These are phyloP conservation scores for Linurgus olivaceus DNA, from an alignment of 2,797 vertebrate genomes.

Conservation along the genomic window DNA sequence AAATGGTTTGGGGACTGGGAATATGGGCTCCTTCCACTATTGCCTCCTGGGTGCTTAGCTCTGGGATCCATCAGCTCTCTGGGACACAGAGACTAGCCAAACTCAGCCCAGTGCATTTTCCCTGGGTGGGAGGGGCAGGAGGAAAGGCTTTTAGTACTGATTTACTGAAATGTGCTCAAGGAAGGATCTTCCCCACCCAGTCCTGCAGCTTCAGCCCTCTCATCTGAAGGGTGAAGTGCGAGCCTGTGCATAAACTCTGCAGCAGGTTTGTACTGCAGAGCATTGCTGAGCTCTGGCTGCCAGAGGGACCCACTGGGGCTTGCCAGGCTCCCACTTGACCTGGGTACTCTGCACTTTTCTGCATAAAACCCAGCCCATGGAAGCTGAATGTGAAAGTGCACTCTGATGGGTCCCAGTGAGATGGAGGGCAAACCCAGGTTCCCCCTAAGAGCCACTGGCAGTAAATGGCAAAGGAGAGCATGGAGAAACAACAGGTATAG, in stretches of 20 bases:
- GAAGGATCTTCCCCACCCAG: neutral
- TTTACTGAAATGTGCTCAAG: neutral
- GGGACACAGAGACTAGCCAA: neutral
- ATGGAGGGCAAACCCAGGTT: neutral
- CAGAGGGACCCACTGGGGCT: neutral
- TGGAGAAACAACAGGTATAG: neutral
- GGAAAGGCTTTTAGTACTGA: neutral
- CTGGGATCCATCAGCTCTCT: neutral
- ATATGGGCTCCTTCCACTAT: neutral
- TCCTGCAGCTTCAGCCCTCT: neutral
- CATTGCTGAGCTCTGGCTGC: neutral
- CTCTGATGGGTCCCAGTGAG: accelerated
- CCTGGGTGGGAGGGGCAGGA: neutral
- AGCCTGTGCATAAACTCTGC: neutral
- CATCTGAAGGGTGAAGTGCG: neutral
- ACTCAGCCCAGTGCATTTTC: neutral
- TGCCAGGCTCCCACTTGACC: neutral
- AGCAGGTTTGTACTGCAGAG: neutral
- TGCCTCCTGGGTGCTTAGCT: accelerated
- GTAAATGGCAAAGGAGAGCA: neutral
- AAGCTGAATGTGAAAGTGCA: neutral
- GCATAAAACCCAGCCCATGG: neutral
- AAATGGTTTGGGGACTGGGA: neutral
- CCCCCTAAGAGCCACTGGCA: neutral
- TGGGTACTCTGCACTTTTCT: neutral